Conservation (phyloP, 2,113 vertebrate genomes). For the Emydocephalus ijimae region DNA sequence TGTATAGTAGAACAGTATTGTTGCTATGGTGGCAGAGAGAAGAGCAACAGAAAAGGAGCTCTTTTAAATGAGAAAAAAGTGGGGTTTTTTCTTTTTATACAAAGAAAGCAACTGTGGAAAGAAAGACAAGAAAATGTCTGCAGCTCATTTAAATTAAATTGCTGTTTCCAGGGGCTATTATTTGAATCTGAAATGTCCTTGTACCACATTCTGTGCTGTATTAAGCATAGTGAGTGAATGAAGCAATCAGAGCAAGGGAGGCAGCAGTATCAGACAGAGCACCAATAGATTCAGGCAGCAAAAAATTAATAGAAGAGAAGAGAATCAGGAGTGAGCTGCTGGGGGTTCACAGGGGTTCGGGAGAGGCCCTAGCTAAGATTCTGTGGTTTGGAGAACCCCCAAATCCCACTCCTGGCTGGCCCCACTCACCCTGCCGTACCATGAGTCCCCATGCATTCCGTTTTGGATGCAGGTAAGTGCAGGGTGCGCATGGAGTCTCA, state of each 20-base stretch:
- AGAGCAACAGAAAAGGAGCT: not conserved
- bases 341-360: no score
- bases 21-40: not conserved
- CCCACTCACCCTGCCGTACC: no score
- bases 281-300: not conserved
- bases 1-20: not conserved
- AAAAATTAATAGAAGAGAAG: no score
- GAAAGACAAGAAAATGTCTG: not conserved
- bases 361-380: no score
- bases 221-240: not conserved
- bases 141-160: slow-evolving; percentile 7
- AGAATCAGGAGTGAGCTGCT: no score
- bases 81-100: not conserved
- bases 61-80: not conserved
- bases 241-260: not conserved
- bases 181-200: slow-evolving; percentile 8
- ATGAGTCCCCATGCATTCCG: no score
- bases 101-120: not conserved
- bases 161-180: slow-evolving; percentile 1
- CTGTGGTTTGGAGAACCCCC: no score
- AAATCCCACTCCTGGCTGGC: no score
- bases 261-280: not conserved
- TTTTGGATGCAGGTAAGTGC: no score
- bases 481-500: no score
- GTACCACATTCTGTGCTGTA: not conserved